These are phyloP conservation scores for Desmophyllum pertusum DNA, from an alignment of 92 coral and sea anemone genomes.

Conservation along the genomic window DNA sequence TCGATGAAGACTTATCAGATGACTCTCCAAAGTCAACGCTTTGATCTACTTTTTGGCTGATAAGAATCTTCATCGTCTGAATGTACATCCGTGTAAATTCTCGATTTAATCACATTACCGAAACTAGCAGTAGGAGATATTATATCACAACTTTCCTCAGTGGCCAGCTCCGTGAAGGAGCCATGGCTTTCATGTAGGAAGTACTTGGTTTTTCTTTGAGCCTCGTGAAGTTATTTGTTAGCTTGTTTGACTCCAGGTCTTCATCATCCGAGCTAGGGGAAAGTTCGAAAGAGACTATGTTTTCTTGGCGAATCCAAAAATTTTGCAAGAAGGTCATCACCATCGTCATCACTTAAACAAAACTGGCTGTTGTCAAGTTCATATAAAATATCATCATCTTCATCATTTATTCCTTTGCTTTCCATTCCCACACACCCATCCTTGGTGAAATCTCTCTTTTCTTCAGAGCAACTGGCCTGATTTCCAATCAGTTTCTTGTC, in stretches of 20 bases:
- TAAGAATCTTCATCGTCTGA: background rate
- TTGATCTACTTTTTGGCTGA: no score
- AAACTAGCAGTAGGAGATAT: conserved; percentile 17
- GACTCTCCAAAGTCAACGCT: background rate
- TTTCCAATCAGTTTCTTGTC: background rate
- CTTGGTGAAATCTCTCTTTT: background rate
- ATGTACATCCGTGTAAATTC: background rate
- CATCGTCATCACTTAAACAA: background rate
- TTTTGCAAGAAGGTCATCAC: no score
- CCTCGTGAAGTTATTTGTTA: background rate
- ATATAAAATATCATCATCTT: background rate
- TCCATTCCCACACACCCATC: background rate
- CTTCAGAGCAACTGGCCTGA: background rate
- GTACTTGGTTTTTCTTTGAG: conserved; percentile 8
- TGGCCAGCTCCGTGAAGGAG: background rate
- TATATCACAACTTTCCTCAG: conserved; percentile 6
- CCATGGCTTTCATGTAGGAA: background rate
- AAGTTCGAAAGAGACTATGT: background rate
- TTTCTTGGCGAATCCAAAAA: background rate
- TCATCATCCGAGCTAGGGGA: background rate
- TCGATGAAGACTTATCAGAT: background rate
- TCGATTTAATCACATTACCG: background rate
- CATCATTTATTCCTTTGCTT: background rate
- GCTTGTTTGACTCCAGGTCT: background rate
- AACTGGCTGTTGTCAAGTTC: background rate